Percentiles rank a stretch among this genome's conserved stretches.
These are phyloP conservation scores for Eretmochelys imbricata DNA, from an alignment of 2,113 vertebrate species.

Conservation along the genomic window DNA sequence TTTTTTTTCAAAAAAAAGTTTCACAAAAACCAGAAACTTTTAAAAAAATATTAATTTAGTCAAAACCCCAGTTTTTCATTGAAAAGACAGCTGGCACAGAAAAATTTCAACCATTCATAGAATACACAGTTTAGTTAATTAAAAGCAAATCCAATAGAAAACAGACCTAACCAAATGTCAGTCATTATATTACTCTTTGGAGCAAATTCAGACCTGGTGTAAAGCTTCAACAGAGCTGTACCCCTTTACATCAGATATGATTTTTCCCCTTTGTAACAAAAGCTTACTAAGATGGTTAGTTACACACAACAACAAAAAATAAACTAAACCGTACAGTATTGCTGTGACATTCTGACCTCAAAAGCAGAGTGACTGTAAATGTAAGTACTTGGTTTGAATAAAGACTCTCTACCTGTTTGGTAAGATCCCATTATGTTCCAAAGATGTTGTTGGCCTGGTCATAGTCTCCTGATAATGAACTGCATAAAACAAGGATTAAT, in stretches of 20 bases:
- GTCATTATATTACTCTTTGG: background rate
- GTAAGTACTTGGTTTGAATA: conserved; percentile 9
- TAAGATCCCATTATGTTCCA: conserved; percentile 62
- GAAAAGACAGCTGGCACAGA: background rate
- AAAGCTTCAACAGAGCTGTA: background rate
- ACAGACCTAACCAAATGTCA: background rate
- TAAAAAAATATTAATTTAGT: background rate
- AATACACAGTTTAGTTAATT: background rate
- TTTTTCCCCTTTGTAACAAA: background rate
- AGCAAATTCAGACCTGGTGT: background rate
- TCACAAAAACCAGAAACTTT: background rate
- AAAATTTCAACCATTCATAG: background rate
- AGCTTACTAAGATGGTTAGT: background rate
- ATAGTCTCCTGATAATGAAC: conserved; percentile 75
- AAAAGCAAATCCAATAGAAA: background rate
- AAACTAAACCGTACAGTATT: background rate
- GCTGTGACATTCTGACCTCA: background rate
- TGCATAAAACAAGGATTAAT: conserved; percentile 81
- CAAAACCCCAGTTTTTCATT: background rate
- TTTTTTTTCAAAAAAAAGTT: background rate
- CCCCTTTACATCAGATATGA: background rate
- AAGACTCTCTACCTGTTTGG: conserved; percentile 72
- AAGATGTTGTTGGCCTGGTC: conserved; percentile 66
- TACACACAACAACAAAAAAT: background rate
- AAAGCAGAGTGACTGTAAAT: background rate